Evolutionary conservation across 2,888 invertebrate genomes (phyloP), one percentile per base, ranked within the genome.

Genomic region (Cecidostiba fungosa): DNA sequence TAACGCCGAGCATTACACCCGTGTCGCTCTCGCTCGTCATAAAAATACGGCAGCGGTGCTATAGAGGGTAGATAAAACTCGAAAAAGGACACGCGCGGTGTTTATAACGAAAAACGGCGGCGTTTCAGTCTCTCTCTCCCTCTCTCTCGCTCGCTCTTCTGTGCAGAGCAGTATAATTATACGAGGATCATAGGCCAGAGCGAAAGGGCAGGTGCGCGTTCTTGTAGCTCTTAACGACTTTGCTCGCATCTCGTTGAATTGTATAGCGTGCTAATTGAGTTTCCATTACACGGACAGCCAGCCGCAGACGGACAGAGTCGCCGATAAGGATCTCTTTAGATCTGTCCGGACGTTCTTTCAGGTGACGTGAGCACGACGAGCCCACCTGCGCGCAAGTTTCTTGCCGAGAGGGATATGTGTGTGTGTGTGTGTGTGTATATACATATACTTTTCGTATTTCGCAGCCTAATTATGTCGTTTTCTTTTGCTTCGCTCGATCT

Each of bases 221-320:
- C 6, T 3, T 39, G 32, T 39, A 8, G 0, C 19, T 19, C 69
- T 66, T 29, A 81, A 50, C 77, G 66, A 66, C 79, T 73, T 66
- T 66, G 26, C 66, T 66, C 66, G 66, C 66, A 66, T 66, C 78
- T 79, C 79, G 82, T 76, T 76, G 85, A 81, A 26, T 81, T 54
- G 83, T 87, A 59, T 59, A 50, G 87, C 87, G 88, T 87, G 89
- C 88, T 90, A 89, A 90, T 90, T 89, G 89, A 89, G 89, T 90
- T 89, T 90, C 89, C 89, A 89, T 89, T 89, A 89, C 88, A 85
- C 87, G 82, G 82, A 85, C 85, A 77, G 85, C 82, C 82, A 16
- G 39, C 72, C 36, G 72, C 72, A 72, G 72, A 14, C 26, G 29
- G 66, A 29, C 50, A 26, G 47, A 23, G 84, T 83, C 85, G 23